Evolutionary conservation across 2,113 vertebrate species (phyloP).

Genomic region (Tympanuchus pallidicinctus): DNA sequence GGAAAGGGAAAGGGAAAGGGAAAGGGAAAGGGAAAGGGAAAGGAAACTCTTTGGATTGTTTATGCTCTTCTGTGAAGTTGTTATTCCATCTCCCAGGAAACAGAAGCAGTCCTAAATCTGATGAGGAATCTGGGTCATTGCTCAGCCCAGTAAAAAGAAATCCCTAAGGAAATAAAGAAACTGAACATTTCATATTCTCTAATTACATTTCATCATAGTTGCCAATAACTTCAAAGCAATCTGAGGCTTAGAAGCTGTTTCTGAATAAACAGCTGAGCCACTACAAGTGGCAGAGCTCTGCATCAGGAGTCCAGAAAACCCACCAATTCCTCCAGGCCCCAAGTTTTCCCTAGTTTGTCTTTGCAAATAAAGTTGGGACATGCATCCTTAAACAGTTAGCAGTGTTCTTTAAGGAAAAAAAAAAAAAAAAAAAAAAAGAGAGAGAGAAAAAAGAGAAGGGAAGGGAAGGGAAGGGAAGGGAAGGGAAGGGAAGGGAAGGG

Average conservation of each 20-base stretch:
- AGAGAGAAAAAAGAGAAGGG: too few species aligned
- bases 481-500: too few species aligned
- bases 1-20: too few species aligned
- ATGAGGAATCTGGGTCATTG: constrained; percentile 51
- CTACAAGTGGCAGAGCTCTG: not conserved
- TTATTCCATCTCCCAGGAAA: not conserved
- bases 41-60: not conserved
- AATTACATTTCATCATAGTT: constrained; percentile 7
- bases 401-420: not conserved
- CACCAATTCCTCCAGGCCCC: not conserved
- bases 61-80: not conserved
- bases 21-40: too few species aligned
- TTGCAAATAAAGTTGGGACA: not conserved
- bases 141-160: not conserved
- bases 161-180: not conserved
- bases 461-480: too few species aligned
- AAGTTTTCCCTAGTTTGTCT: not conserved
- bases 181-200: constrained; percentile 13
- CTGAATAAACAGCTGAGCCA: constrained; percentile 6
- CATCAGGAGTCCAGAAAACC: not conserved
- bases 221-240: constrained; percentile 25
- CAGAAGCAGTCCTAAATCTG: constrained; percentile 13
- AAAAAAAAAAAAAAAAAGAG: not conserved
- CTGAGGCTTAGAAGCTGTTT: not conserved
- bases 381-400: not conserved